phyloP scores from a whole-genome alignment of 2,113 vertebrate species.

The Vimba vimba region DNA sequence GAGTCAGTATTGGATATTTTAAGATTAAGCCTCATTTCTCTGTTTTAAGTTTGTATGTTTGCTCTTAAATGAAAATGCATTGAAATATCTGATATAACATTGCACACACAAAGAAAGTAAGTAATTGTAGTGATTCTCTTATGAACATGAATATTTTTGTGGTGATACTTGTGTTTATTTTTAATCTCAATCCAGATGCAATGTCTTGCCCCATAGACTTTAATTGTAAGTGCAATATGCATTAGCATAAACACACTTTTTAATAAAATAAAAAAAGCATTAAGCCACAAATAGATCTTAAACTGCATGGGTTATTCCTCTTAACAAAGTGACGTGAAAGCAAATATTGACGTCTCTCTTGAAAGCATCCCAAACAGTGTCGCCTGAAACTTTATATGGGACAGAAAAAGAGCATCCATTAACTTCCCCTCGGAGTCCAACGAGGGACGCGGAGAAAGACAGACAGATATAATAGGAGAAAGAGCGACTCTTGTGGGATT shows the following conservation, averaged over 20 bases:
- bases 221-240: background rate
- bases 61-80: too few relatives aligned
- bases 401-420: slow-evolving; percentile 36
- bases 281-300: background rate
- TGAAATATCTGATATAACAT: too few relatives aligned
- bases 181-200: background rate
- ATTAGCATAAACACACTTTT: background rate
- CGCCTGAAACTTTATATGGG: slow-evolving; percentile 44
- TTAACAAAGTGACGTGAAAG: background rate
- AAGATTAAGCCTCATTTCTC: too few relatives aligned
- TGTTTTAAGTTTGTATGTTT: too few relatives aligned
- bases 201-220: background rate
- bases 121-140: too few relatives aligned
- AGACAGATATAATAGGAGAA: slow-evolving; percentile 34
- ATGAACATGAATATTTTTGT: too few relatives aligned
- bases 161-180: too few relatives aligned
- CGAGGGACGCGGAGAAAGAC: slow-evolving; percentile 1
- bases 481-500: slow-evolving; percentile 45
- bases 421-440: background rate
- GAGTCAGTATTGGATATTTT: too few relatives aligned
- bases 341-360: background rate
- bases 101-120: too few relatives aligned
- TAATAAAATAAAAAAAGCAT: background rate
- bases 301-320: background rate
- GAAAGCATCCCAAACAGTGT: slow-evolving; percentile 1